A percentile compares a stretch with the other conserved stretches of the same genome.
Evolutionary conservation across 92 coral and sea anemone genomes (phyloP).

Genomic region (Bergia sp.): DNA sequence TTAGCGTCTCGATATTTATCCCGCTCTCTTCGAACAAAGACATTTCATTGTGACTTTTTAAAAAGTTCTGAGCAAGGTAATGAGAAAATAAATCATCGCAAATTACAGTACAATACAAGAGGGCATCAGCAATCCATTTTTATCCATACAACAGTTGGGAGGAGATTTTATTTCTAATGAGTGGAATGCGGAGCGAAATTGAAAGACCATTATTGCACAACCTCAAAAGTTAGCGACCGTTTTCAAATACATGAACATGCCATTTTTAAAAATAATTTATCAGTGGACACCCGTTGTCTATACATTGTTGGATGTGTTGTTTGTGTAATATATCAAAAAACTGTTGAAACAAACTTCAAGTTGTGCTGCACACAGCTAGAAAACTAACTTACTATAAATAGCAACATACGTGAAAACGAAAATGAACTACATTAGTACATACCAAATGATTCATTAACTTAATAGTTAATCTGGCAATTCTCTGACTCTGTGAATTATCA

Average conservation of each 20-base stretch:
- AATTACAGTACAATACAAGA: no score
- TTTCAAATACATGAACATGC: neutral
- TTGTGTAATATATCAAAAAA: constrained; percentile 3
- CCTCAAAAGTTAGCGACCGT: neutral
- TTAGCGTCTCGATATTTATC: neutral
- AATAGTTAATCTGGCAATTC: neutral
- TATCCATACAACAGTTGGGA: neutral
- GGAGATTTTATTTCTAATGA: no score
- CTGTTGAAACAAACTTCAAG: neutral
- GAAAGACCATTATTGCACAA: neutral
- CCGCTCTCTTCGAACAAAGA: neutral
- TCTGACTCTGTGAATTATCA: no score
- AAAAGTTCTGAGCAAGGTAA: neutral
- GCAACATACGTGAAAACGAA: no score
- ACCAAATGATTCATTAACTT: no score
- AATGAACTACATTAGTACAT: no score
- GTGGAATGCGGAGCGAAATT: neutral
- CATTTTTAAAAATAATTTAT: no score
- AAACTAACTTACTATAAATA: neutral
- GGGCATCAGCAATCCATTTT: no score
- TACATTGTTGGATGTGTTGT: neutral
- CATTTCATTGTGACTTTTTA: neutral
- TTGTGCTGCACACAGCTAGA: neutral
- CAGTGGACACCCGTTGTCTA: neutral
- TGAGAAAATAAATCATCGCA: no score